Evolutionary conservation across 1,140 invertebrate species (phyloP), one percentile per base, ranked within the genome.

Genomic region (Philotrypesis tridentata): DNA sequence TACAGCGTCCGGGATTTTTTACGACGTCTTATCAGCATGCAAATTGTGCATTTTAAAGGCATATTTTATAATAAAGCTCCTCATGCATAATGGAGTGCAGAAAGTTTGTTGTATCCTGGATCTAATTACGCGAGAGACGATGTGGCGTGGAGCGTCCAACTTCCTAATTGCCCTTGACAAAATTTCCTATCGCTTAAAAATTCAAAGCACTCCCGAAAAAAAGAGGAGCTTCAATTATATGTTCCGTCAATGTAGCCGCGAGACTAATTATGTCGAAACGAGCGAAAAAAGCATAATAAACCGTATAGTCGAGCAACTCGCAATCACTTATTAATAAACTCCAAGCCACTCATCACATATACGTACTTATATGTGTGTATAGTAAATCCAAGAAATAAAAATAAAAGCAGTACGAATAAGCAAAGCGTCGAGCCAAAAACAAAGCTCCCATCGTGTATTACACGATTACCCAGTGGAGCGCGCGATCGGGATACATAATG

Each of bases 261-360:
- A 55, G 14, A 17, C 48, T 75, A 75, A 75, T 75, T 75, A 75
- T 75, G 33, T 37, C 2, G 23, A 11, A 61, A 61, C 25, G 9
- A 61, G 17, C n/a, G 11, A 21, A 33, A 27, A 67, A 60, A 60
- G 14, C 1, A 21, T 29, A n/a, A n/a, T n/a, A 75, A 37, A 61
- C 33, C 3, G 27, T 67, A 67, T 67, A 65, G 33, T 40, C 31
- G n/a, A 29, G 17, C 63, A 68, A 55, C 63, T 74, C 55, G 68
- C 27, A 48, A 80, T 80, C 25, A 63, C 60, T 80, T 80, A 80
- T 80, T 80, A 80, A 80, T 80, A 73, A 80, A 80, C 71, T 43
- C 17, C 29, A 0, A 40, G 7, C 29, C 70, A 21, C n/a, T 77
- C 63, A 43, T 76, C 73, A 12, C 1, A 37, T 37, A 37, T 37